Evolutionary conservation across 2,113 vertebrate species (phyloP).

Genomic region (Xenus cinereus): DNA sequence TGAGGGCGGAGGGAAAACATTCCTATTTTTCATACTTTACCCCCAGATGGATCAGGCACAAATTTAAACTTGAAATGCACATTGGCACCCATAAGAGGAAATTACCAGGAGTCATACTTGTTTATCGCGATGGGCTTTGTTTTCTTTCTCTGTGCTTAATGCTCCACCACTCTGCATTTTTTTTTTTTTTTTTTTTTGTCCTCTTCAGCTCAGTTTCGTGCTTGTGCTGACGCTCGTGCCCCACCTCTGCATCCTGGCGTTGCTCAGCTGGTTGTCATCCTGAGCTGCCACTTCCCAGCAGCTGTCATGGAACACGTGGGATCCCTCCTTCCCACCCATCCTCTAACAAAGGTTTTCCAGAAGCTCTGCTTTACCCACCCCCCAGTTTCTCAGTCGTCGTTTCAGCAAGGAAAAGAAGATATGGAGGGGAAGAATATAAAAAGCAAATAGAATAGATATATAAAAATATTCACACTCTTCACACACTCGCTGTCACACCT

Average conservation of each 20-base stretch:
- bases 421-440: background rate
- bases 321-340: background rate
- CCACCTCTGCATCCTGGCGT: conserved; percentile 14
- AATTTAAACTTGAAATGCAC: background rate
- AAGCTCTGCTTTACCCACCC: background rate
- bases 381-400: background rate
- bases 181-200: background rate
- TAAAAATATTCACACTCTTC: background rate
- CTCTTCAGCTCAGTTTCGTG: background rate
- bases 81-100: background rate
- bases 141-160: background rate
- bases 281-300: background rate
- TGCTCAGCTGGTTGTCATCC: background rate
- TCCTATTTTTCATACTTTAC: background rate
- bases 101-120: background rate
- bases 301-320: background rate
- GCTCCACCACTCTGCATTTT: background rate
- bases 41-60: background rate
- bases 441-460: background rate
- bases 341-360: background rate
- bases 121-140: background rate
- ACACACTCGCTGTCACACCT: background rate
- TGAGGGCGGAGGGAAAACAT: accelerated
- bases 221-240: background rate
- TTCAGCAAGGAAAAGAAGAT: background rate